Base-by-base conservation (phyloP, 2,797 vertebrate genomes). In the Sciurus carolinensis region DNA sequence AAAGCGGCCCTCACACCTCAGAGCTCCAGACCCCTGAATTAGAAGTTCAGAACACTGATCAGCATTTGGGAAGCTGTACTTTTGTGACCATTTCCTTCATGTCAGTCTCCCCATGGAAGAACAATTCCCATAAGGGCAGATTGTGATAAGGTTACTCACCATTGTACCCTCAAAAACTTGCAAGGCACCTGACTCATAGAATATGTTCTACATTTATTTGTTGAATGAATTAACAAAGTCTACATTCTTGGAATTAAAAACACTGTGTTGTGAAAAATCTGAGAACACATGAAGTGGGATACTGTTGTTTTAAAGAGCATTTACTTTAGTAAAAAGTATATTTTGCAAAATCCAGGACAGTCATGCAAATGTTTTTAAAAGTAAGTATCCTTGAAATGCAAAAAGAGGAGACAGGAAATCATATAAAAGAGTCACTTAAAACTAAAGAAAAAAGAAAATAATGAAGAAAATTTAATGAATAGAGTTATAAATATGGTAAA, bases 311-410 rank as follows among this genome's bases (percentile, higher is more conserved):
- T 3, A 92, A 90, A 66, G 33, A 15, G 42, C 5, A 62, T 30
- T 83, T 76, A 28, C 1, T 36, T 66, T 73, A 84, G n/a, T 73
- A 90, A 87, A 75, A 92, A 84, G 83, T 42, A 13, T 83, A 54
- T 67, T 83, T 67, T 59, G 47, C 13, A 92, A 81, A 83, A 44
- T 94, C 22, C 59, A 90, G 33, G 47, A 6, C n/a, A 92, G 90
- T 8, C 14, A 83, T 18, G 71, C 69, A 87, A 95, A 75, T 26
- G 18, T 0, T 22, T 73, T 87, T 50, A n/a, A 71, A 54, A 77
- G 2, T 4, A 77, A 50, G 30, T 76, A 52, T 26, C 3, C 30
- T 77, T 77, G 73, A 95, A 95, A 98, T 95, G 93, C 91, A 82
- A 96, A 96, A 47, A 82, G 24, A 71, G 4, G 24, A 87, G 14